A percentile compares a stretch with the other conserved stretches of the same genome.
Conservation (phyloP, 2,888 invertebrate genomes). For the Phalera bucephala region DNA sequence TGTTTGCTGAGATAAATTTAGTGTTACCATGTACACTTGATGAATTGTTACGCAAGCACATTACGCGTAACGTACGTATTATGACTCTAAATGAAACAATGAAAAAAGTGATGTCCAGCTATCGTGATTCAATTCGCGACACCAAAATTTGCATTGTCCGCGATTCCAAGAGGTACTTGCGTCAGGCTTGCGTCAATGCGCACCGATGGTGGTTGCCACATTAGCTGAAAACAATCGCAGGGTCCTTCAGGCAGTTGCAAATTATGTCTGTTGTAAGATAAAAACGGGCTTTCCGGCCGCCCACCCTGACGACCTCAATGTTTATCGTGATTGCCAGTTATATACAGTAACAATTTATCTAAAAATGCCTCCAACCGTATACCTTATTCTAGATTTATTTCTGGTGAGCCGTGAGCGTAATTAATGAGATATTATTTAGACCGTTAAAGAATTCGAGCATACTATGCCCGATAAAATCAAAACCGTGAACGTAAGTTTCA, state of each 20-base stretch:
- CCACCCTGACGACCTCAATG: conserved; percentile 10
- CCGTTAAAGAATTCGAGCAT: conserved; percentile 20
- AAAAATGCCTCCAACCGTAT: neutral
- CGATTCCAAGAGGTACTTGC: conserved; percentile 41
- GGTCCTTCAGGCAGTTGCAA: conserved; percentile 29
- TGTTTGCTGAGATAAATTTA: too few relatives aligned
- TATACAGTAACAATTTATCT: neutral
- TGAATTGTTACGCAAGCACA: too few relatives aligned
- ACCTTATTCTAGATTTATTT: neutral
- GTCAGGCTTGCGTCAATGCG: conserved; percentile 38
- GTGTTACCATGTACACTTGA: too few relatives aligned
- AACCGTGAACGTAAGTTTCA: conserved; percentile 9
- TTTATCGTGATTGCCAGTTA: conserved; percentile 10
- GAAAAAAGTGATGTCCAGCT: conserved; percentile 48
- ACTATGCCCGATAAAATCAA: conserved; percentile 23
- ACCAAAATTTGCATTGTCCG: conserved; percentile 43
- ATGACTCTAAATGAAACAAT: conserved; percentile 35
- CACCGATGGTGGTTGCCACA: conserved; percentile 35
- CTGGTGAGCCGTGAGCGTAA: conserved; percentile 2
- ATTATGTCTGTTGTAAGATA: conserved; percentile 27
- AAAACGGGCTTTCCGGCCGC: conserved; percentile 5
- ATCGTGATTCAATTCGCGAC: conserved; percentile 40
- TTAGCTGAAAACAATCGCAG: too few relatives aligned
- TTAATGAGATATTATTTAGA: conserved; percentile 21
- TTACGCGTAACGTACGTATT: neutral